Conservation (phyloP, 1,140 invertebrate species). For the Camponotus pennsylvanicus region DNA sequence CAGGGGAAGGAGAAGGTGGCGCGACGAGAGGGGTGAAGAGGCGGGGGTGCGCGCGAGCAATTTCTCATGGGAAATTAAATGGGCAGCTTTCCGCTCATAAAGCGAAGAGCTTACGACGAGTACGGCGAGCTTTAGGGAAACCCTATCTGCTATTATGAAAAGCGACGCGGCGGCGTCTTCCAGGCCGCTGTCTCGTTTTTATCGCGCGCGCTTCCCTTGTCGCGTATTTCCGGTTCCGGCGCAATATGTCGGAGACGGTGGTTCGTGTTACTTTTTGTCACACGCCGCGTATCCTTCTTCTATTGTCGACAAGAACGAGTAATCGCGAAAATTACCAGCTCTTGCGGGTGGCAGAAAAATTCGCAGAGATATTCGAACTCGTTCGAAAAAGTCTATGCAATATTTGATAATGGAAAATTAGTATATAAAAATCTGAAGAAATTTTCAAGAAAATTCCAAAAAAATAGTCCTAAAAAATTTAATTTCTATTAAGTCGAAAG, state of each 20-base stretch:
- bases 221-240: slow-evolving; percentile 41
- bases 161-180: slow-evolving; percentile 31
- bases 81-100: slow-evolving; percentile 71
- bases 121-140: slow-evolving; percentile 60
- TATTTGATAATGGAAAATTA: background rate
- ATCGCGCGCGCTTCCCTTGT: background rate
- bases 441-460: too few relatives aligned
- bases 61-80: slow-evolving; percentile 84
- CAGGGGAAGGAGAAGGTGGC: background rate
- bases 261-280: slow-evolving; percentile 1
- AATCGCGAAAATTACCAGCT: slow-evolving; percentile 15
- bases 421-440: background rate
- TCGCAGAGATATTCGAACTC: background rate
- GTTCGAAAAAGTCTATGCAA: background rate
- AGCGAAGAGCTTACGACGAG: slow-evolving; percentile 58
- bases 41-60: slow-evolving; percentile 70
- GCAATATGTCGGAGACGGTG: slow-evolving; percentile 5
- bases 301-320: background rate
- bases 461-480: too few relatives aligned
- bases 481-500: too few relatives aligned
- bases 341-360: slow-evolving; percentile 6
- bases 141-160: slow-evolving; percentile 43
- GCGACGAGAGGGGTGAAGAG: slow-evolving; percentile 31
- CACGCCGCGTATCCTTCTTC: background rate
- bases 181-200: slow-evolving; percentile 59